Conservation (phyloP, 2,113 vertebrate genomes). For the Pelmatolapia mariae region DNA sequence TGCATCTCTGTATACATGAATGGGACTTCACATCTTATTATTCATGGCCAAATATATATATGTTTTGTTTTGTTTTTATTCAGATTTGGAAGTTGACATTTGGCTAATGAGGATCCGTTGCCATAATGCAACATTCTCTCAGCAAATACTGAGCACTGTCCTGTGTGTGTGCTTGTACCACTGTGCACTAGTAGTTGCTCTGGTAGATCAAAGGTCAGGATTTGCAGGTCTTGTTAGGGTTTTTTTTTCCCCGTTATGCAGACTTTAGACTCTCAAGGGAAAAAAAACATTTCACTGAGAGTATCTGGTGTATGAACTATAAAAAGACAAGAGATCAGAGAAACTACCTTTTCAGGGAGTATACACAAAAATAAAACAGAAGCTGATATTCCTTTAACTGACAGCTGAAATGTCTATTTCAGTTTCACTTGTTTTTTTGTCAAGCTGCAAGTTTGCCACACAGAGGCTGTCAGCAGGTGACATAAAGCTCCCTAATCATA, state of each 20-base stretch:
- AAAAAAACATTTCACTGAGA: not conserved
- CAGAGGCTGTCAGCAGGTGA: constrained; percentile 1
- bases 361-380: not conserved
- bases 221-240: not conserved
- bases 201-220: not conserved
- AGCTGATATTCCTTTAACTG: constrained; percentile 2
- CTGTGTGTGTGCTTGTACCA: not conserved
- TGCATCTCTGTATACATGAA: not conserved
- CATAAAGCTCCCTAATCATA: not conserved
- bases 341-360: not conserved
- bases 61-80: not conserved
- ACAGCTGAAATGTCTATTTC: constrained; percentile 40
- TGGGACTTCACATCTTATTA: not conserved
- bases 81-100: not conserved
- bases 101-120: constrained; percentile 14
- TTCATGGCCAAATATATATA: not conserved
- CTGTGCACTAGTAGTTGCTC: not conserved
- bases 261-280: not conserved
- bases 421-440: not conserved
- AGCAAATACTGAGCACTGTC: not conserved
- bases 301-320: not conserved
- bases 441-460: not conserved
- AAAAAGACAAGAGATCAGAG: constrained; percentile 11
- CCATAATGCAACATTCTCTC: not conserved
- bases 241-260: not conserved